Percentiles rank a stretch among this genome's conserved stretches.
phyloP scores from a whole-genome alignment of 2,888 invertebrate genomes.

The Odontocolon sp. region DNA sequence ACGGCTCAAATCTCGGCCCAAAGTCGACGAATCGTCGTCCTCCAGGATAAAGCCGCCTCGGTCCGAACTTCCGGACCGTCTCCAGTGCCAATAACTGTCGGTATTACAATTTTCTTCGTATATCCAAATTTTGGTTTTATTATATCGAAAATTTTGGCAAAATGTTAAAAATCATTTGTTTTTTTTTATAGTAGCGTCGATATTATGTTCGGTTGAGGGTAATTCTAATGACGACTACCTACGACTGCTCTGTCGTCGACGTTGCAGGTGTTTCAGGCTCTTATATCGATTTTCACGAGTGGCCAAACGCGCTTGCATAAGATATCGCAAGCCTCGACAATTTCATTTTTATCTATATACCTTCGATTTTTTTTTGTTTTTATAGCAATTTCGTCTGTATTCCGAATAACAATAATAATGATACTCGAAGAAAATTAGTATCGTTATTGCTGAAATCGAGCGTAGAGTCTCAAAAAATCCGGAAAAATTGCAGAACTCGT shows the following conservation, averaged over 20 bases:
- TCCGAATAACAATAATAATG: background rate
- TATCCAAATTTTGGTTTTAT: constrained; percentile 1
- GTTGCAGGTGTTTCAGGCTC: constrained; percentile 58
- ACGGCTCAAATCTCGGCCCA: constrained; percentile 37
- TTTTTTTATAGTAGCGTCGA: background rate
- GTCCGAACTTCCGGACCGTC: constrained; percentile 54
- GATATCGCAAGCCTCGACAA: constrained; percentile 51
- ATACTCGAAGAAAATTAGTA: background rate
- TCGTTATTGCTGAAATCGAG: background rate
- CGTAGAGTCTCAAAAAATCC: constrained; percentile 33
- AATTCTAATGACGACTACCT: background rate
- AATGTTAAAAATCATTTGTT: background rate
- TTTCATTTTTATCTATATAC: constrained; percentile 3
- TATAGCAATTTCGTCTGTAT: background rate
- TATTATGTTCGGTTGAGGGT: background rate
- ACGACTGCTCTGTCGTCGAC: constrained; percentile 22
- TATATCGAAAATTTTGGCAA: background rate
- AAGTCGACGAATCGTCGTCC: constrained; percentile 26
- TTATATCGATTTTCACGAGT: constrained; percentile 57
- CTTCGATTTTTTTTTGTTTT: constrained; percentile 1
- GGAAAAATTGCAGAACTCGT: background rate
- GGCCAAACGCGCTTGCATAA: constrained; percentile 56
- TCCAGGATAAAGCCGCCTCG: constrained; percentile 62
- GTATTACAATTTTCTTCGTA: constrained; percentile 34
- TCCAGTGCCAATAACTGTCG: constrained; percentile 35